Conservation (phyloP, 2,113 vertebrate genomes). For the Isurus oxyrinchus region DNA sequence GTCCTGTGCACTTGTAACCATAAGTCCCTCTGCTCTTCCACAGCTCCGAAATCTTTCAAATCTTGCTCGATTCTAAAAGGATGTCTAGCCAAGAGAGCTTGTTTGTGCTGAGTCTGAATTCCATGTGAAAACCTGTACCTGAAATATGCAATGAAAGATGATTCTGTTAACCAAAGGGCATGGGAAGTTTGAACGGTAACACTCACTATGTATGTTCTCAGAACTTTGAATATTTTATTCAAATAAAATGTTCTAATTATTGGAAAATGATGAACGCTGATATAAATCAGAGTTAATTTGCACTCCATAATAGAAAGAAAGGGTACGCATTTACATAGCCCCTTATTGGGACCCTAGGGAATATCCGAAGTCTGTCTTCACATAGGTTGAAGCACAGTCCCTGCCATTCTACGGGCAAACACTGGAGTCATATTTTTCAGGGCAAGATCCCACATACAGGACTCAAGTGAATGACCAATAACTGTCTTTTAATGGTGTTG, state of each 20-base stretch:
- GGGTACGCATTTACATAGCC: neutral
- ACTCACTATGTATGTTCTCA: neutral
- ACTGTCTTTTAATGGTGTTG: neutral
- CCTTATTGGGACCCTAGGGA: neutral
- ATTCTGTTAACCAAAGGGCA: neutral
- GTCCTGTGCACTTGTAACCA: neutral
- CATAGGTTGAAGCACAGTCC: neutral
- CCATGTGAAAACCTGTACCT: neutral
- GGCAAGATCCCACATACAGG: neutral
- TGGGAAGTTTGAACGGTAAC: neutral
- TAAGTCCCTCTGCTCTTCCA: neutral
- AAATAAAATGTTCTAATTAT: neutral
- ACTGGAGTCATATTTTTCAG: neutral
- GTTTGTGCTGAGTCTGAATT: neutral
- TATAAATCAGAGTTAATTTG: neutral
- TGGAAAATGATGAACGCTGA: neutral
- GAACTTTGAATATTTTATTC: neutral
- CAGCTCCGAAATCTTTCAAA: neutral
- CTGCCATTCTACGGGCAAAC: neutral
- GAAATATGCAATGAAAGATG: neutral
- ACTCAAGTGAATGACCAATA: neutral
- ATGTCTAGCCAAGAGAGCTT: neutral
- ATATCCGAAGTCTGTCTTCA: neutral
- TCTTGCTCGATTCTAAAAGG: constrained; percentile 8
- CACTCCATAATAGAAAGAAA: neutral